Evolutionary conservation across 2,113 vertebrate species (phyloP).

Genomic region (Trogon melanurus): DNA sequence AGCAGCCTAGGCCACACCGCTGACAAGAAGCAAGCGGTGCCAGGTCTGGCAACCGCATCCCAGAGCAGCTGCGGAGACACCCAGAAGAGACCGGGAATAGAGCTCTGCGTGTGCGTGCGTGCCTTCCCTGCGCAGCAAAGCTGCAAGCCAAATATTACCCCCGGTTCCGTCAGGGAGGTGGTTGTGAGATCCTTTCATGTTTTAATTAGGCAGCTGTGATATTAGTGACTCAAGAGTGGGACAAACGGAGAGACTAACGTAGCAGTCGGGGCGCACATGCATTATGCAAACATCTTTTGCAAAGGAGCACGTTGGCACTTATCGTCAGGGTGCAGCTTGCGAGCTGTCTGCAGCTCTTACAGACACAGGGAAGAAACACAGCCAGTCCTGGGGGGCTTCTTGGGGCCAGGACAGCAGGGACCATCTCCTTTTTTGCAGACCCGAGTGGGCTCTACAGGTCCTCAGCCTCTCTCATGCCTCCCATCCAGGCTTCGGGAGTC

Average conservation of each 20-base stretch:
- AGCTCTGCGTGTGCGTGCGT: neutral
- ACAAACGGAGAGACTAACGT: neutral
- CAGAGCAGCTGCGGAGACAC: neutral
- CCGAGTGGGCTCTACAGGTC: rapidly evolving
- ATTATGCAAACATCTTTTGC: neutral
- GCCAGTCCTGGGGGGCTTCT: neutral
- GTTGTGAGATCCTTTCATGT: slow-evolving; percentile 36
- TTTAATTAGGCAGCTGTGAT: slow-evolving; percentile 65
- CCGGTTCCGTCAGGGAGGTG: slow-evolving; percentile 2
- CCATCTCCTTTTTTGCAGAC: rapidly evolving
- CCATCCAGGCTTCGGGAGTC: neutral
- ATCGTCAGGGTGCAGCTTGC: neutral
- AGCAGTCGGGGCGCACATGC: neutral
- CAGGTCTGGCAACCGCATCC: neutral
- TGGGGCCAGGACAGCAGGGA: rapidly evolving
- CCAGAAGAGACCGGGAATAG: neutral
- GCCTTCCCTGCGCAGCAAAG: neutral
- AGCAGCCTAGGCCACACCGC: neutral
- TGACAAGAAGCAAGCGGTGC: neutral
- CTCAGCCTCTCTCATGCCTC: neutral
- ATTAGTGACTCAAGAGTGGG: slow-evolving; percentile 57
- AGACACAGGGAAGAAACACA: neutral
- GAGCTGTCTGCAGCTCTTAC: neutral
- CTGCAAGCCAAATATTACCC: slow-evolving; percentile 12
- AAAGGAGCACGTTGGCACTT: neutral